A percentile compares a stretch with the other conserved stretches of the same genome.
Conservation (phyloP, 2,113 vertebrate genomes). For the Girardinichthys multiradiatus region DNA sequence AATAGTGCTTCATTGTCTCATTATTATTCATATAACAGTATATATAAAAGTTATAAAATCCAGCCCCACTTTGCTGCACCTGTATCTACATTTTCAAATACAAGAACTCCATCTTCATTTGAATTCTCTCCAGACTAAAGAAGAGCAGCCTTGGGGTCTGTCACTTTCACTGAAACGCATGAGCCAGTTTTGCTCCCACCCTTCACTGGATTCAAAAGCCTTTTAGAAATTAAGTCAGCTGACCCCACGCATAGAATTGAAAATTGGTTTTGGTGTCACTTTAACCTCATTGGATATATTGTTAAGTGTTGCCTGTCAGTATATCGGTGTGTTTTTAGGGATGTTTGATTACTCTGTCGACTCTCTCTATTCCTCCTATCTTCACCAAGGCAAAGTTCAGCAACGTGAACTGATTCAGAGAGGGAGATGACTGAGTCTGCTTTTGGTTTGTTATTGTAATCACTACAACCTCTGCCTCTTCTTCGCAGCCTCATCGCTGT, state of each 20-base stretch:
- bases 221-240: slow-evolving; percentile 30
- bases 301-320: slow-evolving; percentile 1
- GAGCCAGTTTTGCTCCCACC: not conserved
- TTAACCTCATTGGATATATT: slow-evolving; percentile 13
- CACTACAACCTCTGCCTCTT: not conserved
- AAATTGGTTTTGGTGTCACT: slow-evolving; percentile 29
- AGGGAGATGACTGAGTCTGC: too few species aligned
- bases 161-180: not conserved
- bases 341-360: not conserved
- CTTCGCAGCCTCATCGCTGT: slow-evolving; percentile 91
- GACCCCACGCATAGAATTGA: slow-evolving; percentile 9
- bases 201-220: not conserved
- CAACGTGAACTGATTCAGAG: too few species aligned
- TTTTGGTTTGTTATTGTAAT: not conserved
- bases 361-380: too few species aligned
- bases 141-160: slow-evolving; percentile 12
- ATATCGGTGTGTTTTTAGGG: not conserved
- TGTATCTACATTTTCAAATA: slow-evolving; percentile 10
- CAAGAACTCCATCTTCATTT: slow-evolving; percentile 2
- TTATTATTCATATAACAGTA: not conserved
- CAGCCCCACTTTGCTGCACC: not conserved
- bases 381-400: too few species aligned
- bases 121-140: slow-evolving; percentile 11
- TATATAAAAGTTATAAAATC: not conserved
- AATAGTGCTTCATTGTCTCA: not conserved